Evolutionary conservation across 2,113 vertebrate genomes (phyloP), one percentile per base, ranked within the genome.

Genomic region (Labeo catla): DNA sequence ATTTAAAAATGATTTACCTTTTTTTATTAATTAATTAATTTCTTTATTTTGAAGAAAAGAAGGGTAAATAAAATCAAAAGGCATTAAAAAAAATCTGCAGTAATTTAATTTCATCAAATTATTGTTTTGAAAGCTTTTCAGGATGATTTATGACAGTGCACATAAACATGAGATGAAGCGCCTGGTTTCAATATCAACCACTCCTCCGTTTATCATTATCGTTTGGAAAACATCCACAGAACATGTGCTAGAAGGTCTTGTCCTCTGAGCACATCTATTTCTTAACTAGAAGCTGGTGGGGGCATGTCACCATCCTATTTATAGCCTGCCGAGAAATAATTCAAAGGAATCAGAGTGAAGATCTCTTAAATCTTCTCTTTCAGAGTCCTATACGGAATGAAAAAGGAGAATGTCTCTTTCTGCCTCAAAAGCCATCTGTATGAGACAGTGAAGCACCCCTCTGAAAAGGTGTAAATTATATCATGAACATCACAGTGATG

Each of bases 261-360:
- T 84, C 52, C 87, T 70, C 74, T 61, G 70, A 82, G 83, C 81
- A 84, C 84, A 81, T 81, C 76, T 77, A 77, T 90, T 86, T 86
- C 84, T 83, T 52, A 72, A 68, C 61, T 43, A 87, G 81, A 83
- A 85, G 84, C 66, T 74, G 76, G 84, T 84, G 76, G 74, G 84
- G 87, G 79, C 57, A 80, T 73, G 77, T 79, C 77, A 68, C 83
- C 61, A 45, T 84, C 77, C 91, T 91, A 90, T 90, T 89, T 90
- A 91, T 91, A 91, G 89, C 78, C 45, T 83, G 86, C 68, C 78
- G 87, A 89, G 87, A 89, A 90, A 90, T 91, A 88, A 91, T 91
- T 91, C 87, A 89, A 89, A 84, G 88, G 85, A 89, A 88, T 90
- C 83, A 59, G 87, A 89, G 89, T 63, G 86, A 85, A 81, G 81